These are phyloP conservation scores for Porites australiensis DNA, from an alignment of 64 coral and sea anemone genomes.

Conservation along the genomic window DNA sequence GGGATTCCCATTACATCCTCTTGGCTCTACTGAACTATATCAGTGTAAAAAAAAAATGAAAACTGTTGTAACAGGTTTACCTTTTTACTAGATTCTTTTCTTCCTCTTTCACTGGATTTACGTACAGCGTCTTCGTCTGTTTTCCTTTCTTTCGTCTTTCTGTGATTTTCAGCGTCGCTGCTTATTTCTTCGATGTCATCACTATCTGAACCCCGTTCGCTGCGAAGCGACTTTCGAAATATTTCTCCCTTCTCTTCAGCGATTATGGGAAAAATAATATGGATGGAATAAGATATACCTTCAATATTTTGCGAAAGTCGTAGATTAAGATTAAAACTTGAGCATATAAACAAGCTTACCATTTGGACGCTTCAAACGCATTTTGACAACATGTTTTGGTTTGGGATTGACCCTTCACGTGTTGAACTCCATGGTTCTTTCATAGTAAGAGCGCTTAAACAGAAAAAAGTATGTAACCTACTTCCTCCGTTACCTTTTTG, in stretches of 20 bases:
- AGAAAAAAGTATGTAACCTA: no score
- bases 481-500: no score
- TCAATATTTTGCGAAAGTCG: no score
- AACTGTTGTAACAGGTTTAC: not conserved
- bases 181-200: slow-evolving; percentile 55
- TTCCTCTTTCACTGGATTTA: not conserved
- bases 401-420: not conserved
- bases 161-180: slow-evolving; percentile 11
- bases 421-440: not conserved
- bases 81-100: slow-evolving; percentile 10
- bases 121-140: not conserved
- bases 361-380: slow-evolving; percentile 24
- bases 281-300: no score
- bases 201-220: slow-evolving; percentile 44
- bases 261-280: not conserved
- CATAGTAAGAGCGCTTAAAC: no score
- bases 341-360: not conserved
- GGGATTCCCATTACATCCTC: no score
- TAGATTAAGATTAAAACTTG: no score
- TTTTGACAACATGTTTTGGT: not conserved
- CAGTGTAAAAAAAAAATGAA: not conserved
- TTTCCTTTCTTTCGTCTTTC: slow-evolving; percentile 9
- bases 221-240: slow-evolving; percentile 75
- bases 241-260: slow-evolving; percentile 73
- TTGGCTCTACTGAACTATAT: no score